Percentiles rank a stretch among this genome's conserved stretches.
These are phyloP conservation scores for Chrysotoxum bicinctum DNA, from an alignment of 2,888 invertebrate species.

Conservation along the genomic window DNA sequence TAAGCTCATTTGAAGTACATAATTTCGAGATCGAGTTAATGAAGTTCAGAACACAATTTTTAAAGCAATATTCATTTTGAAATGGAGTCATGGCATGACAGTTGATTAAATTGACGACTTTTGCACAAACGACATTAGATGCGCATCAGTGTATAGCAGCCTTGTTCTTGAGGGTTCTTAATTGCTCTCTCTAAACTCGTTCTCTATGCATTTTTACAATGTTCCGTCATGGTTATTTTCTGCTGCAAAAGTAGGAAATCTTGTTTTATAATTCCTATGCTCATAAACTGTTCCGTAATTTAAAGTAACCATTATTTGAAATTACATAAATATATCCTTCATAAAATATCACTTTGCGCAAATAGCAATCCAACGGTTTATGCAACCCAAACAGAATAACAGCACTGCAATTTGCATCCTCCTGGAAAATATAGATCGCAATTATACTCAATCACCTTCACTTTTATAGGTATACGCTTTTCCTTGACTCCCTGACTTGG, in stretches of 20 bases:
- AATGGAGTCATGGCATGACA: no score
- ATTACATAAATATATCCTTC: slow-evolving; percentile 50
- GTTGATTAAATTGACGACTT: no score
- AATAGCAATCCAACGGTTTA: slow-evolving; percentile 45
- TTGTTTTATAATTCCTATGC: slow-evolving; percentile 1
- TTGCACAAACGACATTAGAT: no score
- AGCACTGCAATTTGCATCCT: slow-evolving; percentile 36
- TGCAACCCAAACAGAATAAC: slow-evolving; percentile 23
- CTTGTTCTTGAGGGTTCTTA: no score
- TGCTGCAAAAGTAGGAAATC: not conserved
- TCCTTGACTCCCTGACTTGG: slow-evolving; percentile 18
- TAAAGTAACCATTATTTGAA: slow-evolving; percentile 38
- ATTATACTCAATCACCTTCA: slow-evolving; percentile 59
- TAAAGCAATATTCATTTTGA: no score
- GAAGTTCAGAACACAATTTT: no score
- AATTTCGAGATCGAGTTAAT: no score
- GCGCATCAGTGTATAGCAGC: no score
- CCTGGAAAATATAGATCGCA: slow-evolving; percentile 45
- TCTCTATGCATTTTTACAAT: not conserved
- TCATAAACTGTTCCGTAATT: slow-evolving; percentile 41
- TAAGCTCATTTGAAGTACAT: no score
- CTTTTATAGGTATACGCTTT: slow-evolving; percentile 47
- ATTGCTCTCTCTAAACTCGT: not conserved
- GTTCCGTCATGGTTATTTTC: not conserved
- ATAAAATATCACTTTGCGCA: slow-evolving; percentile 20